Evolutionary conservation across 2,113 vertebrate species (phyloP).

Genomic region (Gavia stellata): DNA sequence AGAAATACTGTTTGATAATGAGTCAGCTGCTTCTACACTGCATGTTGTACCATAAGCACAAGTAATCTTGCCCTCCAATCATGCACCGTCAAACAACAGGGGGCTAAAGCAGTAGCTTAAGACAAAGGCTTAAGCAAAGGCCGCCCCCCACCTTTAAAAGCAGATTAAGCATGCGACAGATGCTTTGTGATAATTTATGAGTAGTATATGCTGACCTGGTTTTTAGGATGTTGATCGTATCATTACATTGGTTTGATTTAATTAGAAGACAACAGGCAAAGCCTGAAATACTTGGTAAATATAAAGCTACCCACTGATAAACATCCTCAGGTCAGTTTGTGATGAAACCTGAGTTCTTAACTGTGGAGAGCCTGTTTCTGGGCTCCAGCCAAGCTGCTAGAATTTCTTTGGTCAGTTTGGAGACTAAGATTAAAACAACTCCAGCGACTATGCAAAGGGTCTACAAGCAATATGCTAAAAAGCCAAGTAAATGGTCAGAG

Average conservation of each 20-base stretch:
- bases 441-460: not conserved
- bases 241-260: slow-evolving; percentile 4
- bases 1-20: not conserved
- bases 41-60: not conserved
- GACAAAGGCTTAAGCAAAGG: not conserved
- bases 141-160: slow-evolving; percentile 1
- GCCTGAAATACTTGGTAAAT: not conserved
- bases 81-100: not conserved
- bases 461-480: not conserved
- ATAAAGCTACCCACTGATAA: not conserved
- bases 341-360: not conserved
- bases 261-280: not conserved
- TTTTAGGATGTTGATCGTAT: not conserved
- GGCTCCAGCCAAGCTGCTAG: not conserved
- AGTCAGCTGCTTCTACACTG: not conserved
- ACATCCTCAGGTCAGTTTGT: not conserved
- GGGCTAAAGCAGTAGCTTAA: slow-evolving; percentile 13
- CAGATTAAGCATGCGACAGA: slow-evolving; percentile 28
- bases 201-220: not conserved
- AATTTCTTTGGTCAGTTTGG: not conserved
- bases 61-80: not conserved
- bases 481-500: not conserved
- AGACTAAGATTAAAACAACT: not conserved
- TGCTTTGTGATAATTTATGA: slow-evolving; percentile 18
- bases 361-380: not conserved